Conservation (phyloP, 2,888 invertebrate species). For the Athripsodes cinereus region DNA sequence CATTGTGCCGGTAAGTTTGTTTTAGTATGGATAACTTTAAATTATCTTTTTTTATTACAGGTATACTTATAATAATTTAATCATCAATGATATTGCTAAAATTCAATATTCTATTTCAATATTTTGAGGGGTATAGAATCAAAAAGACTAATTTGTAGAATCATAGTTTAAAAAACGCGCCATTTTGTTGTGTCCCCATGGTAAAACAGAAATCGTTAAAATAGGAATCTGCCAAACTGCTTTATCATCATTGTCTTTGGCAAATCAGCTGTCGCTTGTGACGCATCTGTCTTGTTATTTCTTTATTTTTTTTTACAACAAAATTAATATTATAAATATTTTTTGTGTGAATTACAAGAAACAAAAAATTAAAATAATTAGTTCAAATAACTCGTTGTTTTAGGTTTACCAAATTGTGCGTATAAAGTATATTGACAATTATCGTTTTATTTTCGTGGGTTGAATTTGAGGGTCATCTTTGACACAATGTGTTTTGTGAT, state of each 20-base stretch:
- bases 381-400: too few relatives aligned
- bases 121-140: too few relatives aligned
- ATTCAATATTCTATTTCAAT: too few relatives aligned
- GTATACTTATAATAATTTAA: too few relatives aligned
- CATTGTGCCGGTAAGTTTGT: too few relatives aligned
- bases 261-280: constrained; percentile 23
- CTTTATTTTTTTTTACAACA: not conserved
- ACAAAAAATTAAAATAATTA: too few relatives aligned
- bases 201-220: constrained; percentile 7
- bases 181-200: not conserved
- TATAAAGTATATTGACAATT: constrained; percentile 6
- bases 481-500: constrained; percentile 15
- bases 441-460: constrained; percentile 5
- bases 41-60: too few relatives aligned
- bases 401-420: not conserved
- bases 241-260: constrained; percentile 19
- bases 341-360: too few relatives aligned
- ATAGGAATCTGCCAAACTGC: constrained; percentile 22
- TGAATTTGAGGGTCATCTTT: not conserved
- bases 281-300: constrained; percentile 5
- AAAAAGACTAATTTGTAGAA: too few relatives aligned
- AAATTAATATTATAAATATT: not conserved
- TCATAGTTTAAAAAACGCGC: not conserved
- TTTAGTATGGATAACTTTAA: too few relatives aligned
- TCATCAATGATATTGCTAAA: too few relatives aligned